These are phyloP conservation scores for Halocaridina rubra DNA, from an alignment of 2,888 invertebrate species.

Conservation along the genomic window DNA sequence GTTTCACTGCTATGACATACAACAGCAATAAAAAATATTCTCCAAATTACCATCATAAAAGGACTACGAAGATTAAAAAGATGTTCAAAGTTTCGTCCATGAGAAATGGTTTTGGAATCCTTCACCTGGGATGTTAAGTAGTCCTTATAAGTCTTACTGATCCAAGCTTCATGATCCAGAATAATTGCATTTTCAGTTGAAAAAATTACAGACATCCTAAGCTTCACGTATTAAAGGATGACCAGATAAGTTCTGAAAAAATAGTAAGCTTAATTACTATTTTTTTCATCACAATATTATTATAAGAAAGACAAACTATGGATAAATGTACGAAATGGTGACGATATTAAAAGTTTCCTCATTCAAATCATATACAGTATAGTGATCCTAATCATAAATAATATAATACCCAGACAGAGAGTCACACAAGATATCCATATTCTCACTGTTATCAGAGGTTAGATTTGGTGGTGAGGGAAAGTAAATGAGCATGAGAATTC, in stretches of 20 bases:
- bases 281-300: not conserved
- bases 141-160: not conserved
- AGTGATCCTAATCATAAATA: too few relatives aligned
- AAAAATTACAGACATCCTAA: conserved; percentile 16
- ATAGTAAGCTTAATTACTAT: too few relatives aligned
- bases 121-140: not conserved
- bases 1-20: too few relatives aligned
- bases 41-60: conserved; percentile 41
- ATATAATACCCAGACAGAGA: too few relatives aligned
- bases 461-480: too few relatives aligned
- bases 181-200: not conserved
- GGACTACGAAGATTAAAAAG: conserved; percentile 36
- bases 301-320: not conserved
- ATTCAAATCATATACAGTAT: too few relatives aligned
- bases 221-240: not conserved
- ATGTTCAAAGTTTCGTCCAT: not conserved
- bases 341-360: too few relatives aligned
- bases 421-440: too few relatives aligned
- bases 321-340: too few relatives aligned
- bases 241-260: not conserved
- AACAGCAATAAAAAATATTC: too few relatives aligned
- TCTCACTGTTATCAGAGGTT: too few relatives aligned
- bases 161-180: conserved; percentile 34
- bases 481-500: too few relatives aligned
- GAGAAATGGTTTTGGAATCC: not conserved